Base-by-base conservation (phyloP, 2,797 vertebrate species). In the Lacerta agilis region DNA sequence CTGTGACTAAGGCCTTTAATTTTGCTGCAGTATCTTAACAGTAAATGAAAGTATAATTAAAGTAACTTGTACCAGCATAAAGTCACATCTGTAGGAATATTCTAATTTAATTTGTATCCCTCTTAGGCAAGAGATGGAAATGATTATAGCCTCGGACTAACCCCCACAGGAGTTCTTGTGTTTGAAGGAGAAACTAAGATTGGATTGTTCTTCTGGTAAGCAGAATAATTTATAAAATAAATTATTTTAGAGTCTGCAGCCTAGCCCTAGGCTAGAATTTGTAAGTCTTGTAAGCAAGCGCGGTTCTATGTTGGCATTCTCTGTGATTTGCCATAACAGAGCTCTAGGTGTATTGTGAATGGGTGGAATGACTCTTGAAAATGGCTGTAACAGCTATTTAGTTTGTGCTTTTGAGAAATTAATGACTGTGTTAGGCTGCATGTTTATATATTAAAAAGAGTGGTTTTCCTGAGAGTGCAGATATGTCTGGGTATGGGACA, bases 101-200 rank as follows among this genome's bases (percentile, higher is more conserved):
- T 6, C 94, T 90, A 67, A 3, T 41, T 89, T 92, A 78, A 41
- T 84, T 94, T 92, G 93, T 25, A 83, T 94, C 89, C 93, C 13
- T 85, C 88, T 93, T 97, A 99, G 99, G 99, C 98, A 88, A 97
- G 99, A 95, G 99, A 99, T 4, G 99, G 98, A 86, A 99, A 99
- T 93, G 99, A 99, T 95, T 99, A 99, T 96, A 99, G 98, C 95
- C 96, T 99, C 93, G 99, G 99, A 92, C 95, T 99, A 91, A 99
- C 99, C 61, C 99, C 99, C 79, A 99, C 99, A 17, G 99, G 99
- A 94, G 99, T 99, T 90, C 97, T 99, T 91, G 99, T 99, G 83
- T 99, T 99, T 95, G 99, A 99, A 97, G 99, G 99, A 91, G 96
- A 99, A 89, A 98, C 98, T 66, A 99, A 99, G 96, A 99, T 99